Conservation (phyloP, 2,888 invertebrate species). For the Rhingia rostrata region DNA sequence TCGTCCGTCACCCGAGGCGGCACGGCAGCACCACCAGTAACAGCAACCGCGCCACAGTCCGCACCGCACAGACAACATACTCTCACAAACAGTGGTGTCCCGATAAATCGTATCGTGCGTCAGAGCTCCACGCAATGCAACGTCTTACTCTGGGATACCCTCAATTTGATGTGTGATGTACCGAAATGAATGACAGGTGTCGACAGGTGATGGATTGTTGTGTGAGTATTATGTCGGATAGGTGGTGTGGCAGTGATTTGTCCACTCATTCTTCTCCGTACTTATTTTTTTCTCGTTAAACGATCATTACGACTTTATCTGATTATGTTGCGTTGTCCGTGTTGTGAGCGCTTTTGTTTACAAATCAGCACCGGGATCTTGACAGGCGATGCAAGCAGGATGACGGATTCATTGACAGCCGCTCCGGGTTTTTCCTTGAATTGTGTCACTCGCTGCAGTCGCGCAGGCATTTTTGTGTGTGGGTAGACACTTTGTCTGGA, state of each 20-base stretch:
- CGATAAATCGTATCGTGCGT: conserved; percentile 69
- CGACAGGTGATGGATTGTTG: conserved; percentile 83
- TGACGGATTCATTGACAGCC: conserved; percentile 58
- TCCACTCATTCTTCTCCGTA: conserved; percentile 27
- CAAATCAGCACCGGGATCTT: conserved; percentile 39
- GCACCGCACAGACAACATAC: conserved; percentile 11
- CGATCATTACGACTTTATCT: conserved; percentile 62
- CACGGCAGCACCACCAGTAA: conserved; percentile 24
- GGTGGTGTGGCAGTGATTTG: conserved; percentile 30
- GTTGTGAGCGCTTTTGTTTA: conserved; percentile 14
- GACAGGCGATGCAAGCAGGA: conserved; percentile 17
- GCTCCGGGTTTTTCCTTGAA: conserved; percentile 24
- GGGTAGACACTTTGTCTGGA: conserved; percentile 33
- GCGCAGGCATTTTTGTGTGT: neutral
- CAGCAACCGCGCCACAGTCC: conserved; percentile 12
- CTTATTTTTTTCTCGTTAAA: conserved; percentile 49
- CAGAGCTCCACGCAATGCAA: conserved; percentile 65
- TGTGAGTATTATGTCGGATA: conserved; percentile 44
- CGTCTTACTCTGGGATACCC: conserved; percentile 71
- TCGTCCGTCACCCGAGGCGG: conserved; percentile 71
- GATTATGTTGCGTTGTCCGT: conserved; percentile 40
- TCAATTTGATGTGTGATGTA: conserved; percentile 74
- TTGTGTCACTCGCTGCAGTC: conserved; percentile 20
- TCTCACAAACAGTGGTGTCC: conserved; percentile 50
- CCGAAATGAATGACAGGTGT: conserved; percentile 82